A percentile compares a stretch with the other conserved stretches of the same genome.
phyloP scores from a whole-genome alignment of 2,797 vertebrate genomes.

The Microcaecilia unicolor region DNA sequence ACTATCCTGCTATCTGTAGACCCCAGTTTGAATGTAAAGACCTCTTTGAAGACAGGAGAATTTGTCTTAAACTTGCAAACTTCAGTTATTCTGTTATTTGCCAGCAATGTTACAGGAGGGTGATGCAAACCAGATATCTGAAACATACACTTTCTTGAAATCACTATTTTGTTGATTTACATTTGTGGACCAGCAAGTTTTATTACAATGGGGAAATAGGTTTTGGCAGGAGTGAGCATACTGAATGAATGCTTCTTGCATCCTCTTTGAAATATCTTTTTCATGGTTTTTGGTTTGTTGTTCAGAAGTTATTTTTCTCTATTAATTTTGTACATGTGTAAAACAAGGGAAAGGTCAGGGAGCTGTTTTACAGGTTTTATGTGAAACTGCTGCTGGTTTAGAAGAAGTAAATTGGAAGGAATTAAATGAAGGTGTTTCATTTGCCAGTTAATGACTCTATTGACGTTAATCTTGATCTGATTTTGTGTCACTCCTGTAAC shows the following conservation, averaged over 20 bases:
- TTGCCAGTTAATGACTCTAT: neutral
- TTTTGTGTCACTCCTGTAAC: neutral
- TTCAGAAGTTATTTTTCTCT: neutral
- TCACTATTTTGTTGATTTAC: neutral
- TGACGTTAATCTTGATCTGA: neutral
- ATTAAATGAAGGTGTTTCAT: neutral
- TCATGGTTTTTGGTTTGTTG: neutral
- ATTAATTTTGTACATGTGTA: too few species aligned
- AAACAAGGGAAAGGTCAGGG: neutral
- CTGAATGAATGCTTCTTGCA: rapidly evolving
- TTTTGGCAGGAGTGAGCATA: rapidly evolving
- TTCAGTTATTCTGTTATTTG: too few species aligned
- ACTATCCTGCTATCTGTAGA: too few species aligned
- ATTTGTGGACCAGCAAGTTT: neutral
- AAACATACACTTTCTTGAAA: neutral
- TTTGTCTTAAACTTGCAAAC: too few species aligned
- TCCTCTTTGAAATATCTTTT: rapidly evolving
- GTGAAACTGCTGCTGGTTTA: neutral
- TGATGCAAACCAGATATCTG: neutral
- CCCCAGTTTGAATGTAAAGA: too few species aligned
- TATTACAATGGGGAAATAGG: slow-evolving; percentile 1
- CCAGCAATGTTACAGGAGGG: neutral
- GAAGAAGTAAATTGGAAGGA: neutral
- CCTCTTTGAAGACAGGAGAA: too few species aligned
- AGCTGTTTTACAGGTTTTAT: neutral